Conservation (phyloP, 2,797 vertebrate species). For the Spheniscus humboldti region DNA sequence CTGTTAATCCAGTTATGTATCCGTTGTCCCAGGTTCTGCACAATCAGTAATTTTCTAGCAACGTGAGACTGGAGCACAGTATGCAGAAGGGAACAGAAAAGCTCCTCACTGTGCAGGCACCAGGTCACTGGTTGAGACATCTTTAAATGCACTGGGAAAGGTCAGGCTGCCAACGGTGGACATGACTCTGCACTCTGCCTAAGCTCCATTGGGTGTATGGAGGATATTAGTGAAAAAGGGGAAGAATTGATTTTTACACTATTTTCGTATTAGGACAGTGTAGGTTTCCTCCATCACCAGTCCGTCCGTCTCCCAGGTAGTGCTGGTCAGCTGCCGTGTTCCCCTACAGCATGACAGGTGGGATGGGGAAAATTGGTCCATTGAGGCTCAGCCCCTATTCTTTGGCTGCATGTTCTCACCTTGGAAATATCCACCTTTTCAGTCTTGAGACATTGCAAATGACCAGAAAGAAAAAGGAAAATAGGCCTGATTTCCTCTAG, state of each 20-base stretch:
- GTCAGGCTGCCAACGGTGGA: background rate
- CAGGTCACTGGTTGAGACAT: background rate
- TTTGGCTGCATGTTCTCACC: background rate
- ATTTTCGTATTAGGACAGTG: background rate
- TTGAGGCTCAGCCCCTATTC: background rate
- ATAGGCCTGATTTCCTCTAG: fast-evolving
- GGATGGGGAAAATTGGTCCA: background rate
- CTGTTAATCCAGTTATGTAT: background rate
- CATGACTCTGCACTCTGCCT: background rate
- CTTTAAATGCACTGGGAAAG: background rate
- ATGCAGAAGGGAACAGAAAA: background rate
- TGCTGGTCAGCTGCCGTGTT: background rate
- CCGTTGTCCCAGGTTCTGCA: background rate
- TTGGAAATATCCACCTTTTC: background rate
- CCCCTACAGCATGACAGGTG: fast-evolving
- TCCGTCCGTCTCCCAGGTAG: background rate
- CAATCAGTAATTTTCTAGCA: background rate
- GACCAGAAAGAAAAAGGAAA: background rate
- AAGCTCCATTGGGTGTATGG: background rate
- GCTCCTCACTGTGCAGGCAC: background rate
- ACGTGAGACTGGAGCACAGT: background rate
- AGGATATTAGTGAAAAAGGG: background rate
- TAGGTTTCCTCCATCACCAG: background rate
- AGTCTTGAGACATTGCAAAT: background rate
- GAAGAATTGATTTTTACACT: background rate